Evolutionary conservation across 2,797 vertebrate genomes (phyloP).

Genomic region (Brachymystax lenok): DNA sequence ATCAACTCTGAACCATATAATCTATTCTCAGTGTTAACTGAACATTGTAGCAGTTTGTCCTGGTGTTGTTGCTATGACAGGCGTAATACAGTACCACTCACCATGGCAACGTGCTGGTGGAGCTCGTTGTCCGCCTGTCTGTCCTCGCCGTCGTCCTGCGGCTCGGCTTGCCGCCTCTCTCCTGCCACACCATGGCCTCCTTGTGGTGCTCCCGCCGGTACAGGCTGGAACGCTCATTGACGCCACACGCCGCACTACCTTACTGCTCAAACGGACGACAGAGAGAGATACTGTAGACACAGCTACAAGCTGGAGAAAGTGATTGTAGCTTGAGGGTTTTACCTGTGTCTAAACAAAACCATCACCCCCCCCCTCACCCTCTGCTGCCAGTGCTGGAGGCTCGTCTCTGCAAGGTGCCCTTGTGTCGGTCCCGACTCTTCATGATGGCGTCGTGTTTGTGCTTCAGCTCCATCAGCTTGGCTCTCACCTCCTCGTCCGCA

Average conservation of each 20-base stretch:
- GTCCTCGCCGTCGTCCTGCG: constrained; percentile 83
- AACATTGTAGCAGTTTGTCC: too few species aligned
- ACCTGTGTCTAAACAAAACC: too few species aligned
- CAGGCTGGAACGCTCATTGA: constrained; percentile 86
- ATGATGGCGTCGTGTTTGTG: constrained; percentile 87
- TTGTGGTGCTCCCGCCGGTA: constrained; percentile 87
- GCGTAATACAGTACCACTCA: constrained; percentile 44
- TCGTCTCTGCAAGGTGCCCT: constrained; percentile 81
- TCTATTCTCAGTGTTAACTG: background rate
- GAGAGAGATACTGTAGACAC: background rate
- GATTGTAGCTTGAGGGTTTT: too few species aligned
- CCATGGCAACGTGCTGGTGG: constrained; percentile 57
- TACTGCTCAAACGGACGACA: constrained; percentile 64
- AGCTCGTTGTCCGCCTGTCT: constrained; percentile 79
- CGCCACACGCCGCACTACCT: constrained; percentile 86
- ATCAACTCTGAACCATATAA: background rate
- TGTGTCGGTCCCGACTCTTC: constrained; percentile 84
- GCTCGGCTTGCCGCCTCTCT: constrained; percentile 73
- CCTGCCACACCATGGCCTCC: constrained; percentile 92
- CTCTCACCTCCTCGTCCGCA: constrained; percentile 84
- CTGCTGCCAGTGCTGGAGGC: constrained; percentile 89
- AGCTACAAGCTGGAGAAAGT: background rate
- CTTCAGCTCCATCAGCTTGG: constrained; percentile 87
- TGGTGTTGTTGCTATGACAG: background rate
- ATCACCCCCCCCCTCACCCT: constrained; percentile 70